A percentile compares a stretch with the other conserved stretches of the same genome.
Conservation (phyloP, 2,113 vertebrate species). For the Trogon melanurus region DNA sequence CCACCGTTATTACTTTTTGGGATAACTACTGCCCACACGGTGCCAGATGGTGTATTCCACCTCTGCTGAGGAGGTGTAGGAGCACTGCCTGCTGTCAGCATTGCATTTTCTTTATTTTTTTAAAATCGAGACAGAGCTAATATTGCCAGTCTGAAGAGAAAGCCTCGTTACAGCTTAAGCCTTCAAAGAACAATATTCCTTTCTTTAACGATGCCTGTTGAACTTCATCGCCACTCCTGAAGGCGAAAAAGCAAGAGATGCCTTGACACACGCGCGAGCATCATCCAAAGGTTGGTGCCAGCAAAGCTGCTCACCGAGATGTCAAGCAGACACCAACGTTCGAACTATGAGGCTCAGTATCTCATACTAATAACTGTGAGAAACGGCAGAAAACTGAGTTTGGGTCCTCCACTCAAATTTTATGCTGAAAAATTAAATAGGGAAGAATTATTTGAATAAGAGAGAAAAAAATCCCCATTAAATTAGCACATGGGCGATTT, state of each 20-base stretch:
- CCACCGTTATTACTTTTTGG: slow-evolving; percentile 65
- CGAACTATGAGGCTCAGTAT: neutral
- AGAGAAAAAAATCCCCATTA: neutral
- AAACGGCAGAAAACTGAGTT: neutral
- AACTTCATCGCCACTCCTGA: neutral
- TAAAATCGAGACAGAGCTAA: neutral
- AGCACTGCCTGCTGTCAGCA: slow-evolving; percentile 57
- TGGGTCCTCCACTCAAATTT: neutral
- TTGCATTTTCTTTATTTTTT: neutral
- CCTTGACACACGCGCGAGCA: fast-evolving
- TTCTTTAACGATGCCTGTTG: neutral
- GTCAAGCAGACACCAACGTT: neutral
- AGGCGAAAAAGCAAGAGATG: neutral
- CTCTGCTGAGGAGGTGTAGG: slow-evolving; percentile 69
- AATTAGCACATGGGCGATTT: neutral
- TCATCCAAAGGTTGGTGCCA: neutral
- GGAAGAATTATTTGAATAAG: neutral
- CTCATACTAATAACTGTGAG: neutral
- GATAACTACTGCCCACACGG: slow-evolving; percentile 53
- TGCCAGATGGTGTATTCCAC: slow-evolving; percentile 62
- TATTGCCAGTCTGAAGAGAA: neutral
- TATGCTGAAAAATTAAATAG: neutral
- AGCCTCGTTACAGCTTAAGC: neutral
- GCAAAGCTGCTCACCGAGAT: neutral
- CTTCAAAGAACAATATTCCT: neutral